These are phyloP conservation scores for Chymomyza amoena DNA, from an alignment of 2,888 invertebrate species.

Conservation along the genomic window DNA sequence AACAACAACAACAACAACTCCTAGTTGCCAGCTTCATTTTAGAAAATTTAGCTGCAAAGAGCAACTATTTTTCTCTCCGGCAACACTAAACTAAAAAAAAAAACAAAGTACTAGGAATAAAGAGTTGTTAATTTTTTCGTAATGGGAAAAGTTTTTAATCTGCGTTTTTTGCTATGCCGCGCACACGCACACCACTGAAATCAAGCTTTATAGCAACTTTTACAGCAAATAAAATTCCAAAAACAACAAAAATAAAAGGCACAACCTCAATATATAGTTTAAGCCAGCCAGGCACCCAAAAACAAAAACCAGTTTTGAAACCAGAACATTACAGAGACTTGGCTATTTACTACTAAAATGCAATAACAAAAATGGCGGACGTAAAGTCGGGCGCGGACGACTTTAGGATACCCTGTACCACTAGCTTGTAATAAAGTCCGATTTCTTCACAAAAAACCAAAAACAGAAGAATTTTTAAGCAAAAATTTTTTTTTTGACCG, in stretches of 20 bases:
- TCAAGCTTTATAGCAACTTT: slow-evolving; percentile 59
- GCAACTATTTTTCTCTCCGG: slow-evolving; percentile 51
- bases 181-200: slow-evolving; percentile 47
- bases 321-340: neutral
- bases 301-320: neutral
- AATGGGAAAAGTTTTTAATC: slow-evolving; percentile 74
- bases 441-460: too few species aligned
- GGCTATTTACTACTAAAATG: neutral
- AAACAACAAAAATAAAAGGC: slow-evolving; percentile 4
- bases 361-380: too few species aligned
- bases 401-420: too few species aligned
- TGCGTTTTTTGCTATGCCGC: slow-evolving; percentile 23
- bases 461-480: too few species aligned
- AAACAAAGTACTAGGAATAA: slow-evolving; percentile 24
- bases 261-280: too few species aligned
- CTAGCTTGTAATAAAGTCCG: too few species aligned
- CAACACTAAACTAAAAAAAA: slow-evolving; percentile 4
- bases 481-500: too few species aligned
- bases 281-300: slow-evolving; percentile 32
- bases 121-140: slow-evolving; percentile 70
- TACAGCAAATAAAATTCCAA: slow-evolving; percentile 28
- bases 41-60: slow-evolving; percentile 51
- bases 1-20: neutral
- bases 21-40: slow-evolving; percentile 49
- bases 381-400: too few species aligned